Conservation (phyloP, 1,140 invertebrate species). For the Drosophila pruinosa region DNA sequence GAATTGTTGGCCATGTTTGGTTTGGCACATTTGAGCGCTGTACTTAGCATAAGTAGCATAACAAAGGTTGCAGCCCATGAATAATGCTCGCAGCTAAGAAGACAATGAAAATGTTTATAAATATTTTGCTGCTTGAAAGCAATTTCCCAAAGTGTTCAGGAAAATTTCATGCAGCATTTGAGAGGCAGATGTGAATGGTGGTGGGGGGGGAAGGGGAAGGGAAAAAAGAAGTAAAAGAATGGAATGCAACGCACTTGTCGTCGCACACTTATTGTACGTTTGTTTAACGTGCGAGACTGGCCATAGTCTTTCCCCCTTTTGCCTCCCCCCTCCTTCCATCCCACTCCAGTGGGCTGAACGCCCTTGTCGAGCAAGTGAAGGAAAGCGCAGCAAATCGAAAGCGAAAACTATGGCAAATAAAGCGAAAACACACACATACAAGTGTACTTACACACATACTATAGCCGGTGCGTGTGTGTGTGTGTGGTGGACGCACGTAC, state of each 20-base stretch:
- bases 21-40: not conserved
- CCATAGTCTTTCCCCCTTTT: not conserved
- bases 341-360: not conserved
- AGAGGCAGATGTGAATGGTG: slow-evolving; percentile 7
- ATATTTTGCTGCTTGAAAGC: slow-evolving; percentile 37
- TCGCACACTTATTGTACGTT: slow-evolving; percentile 38
- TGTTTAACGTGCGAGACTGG: slow-evolving; percentile 10
- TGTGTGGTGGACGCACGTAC: slow-evolving; percentile 61
- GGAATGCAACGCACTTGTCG: slow-evolving; percentile 61
- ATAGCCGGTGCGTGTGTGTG: slow-evolving; percentile 26
- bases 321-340: not conserved
- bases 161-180: slow-evolving; percentile 72
- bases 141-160: slow-evolving; percentile 50
- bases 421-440: slow-evolving; percentile 24
- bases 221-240: slow-evolving; percentile 10
- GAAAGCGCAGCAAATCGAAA: slow-evolving; percentile 79
- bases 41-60: slow-evolving; percentile 20
- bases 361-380: slow-evolving; percentile 38
- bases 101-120: slow-evolving; percentile 49
- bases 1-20: not conserved
- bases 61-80: slow-evolving; percentile 26
- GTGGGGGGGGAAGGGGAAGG: not conserved
- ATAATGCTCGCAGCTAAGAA: slow-evolving; percentile 31
- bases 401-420: slow-evolving; percentile 73
- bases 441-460: slow-evolving; percentile 16